Evolutionary conservation across 2,888 invertebrate species (phyloP).

Genomic region (Mimumesa dahlbomi): DNA sequence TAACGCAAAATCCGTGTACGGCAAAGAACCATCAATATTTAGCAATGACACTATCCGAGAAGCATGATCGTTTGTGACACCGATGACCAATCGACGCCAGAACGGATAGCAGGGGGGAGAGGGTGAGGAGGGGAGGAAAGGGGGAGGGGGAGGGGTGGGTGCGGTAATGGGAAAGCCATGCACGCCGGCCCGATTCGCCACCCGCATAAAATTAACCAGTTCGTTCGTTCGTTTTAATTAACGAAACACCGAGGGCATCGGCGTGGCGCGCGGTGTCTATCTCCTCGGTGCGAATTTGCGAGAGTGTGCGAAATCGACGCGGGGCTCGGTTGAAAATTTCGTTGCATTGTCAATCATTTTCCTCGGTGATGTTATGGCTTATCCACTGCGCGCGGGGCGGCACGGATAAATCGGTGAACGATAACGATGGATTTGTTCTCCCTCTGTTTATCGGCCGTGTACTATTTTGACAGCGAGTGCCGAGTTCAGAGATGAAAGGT

Average conservation of each 20-base stretch:
- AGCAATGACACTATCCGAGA: conserved; percentile 41
- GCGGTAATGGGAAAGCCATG: conserved; percentile 78
- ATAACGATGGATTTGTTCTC: conserved; percentile 9
- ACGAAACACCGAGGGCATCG: conserved; percentile 76
- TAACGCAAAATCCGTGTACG: conserved; percentile 34
- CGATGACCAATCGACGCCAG: conserved; percentile 67
- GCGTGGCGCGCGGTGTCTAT: conserved; percentile 62
- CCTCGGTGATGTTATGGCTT: conserved; percentile 14
- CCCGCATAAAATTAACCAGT: conserved; percentile 79
- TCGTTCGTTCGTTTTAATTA: conserved; percentile 76
- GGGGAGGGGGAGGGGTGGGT: conserved; percentile 57
- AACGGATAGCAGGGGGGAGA: no score
- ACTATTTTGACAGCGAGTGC: no score
- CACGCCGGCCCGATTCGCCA: conserved; percentile 73
- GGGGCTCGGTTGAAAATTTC: conserved; percentile 25
- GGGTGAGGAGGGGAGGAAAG: no score
- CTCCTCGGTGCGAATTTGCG: conserved; percentile 43
- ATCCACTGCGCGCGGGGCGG: background rate
- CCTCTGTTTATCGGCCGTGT: background rate
- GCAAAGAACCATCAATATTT: conserved; percentile 49
- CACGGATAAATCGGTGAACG: conserved; percentile 16
- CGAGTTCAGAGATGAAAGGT: no score
- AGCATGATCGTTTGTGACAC: conserved; percentile 68
- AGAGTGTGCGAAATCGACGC: conserved; percentile 29
- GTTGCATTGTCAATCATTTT: conserved; percentile 42